Conservation (phyloP, 2,888 invertebrate species). For the Malthinus flaveolus region DNA sequence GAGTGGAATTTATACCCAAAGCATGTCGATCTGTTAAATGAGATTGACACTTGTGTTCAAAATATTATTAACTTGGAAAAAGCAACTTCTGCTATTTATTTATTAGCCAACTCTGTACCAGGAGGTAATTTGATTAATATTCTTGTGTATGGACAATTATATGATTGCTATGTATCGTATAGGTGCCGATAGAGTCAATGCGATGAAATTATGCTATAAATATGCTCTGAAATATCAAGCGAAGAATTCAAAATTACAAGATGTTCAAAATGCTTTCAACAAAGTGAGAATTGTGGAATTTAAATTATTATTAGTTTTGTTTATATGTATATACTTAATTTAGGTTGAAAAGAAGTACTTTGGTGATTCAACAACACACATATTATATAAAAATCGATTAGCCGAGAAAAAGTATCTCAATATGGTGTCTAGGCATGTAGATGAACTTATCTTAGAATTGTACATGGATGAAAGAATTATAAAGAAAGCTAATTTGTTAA, state of each 20-base stretch:
- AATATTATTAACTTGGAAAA: constrained; percentile 48
- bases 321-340: constrained; percentile 12
- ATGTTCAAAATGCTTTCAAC: constrained; percentile 38
- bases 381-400: constrained; percentile 54
- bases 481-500: constrained; percentile 45
- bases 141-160: neutral
- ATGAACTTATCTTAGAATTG: constrained; percentile 53
- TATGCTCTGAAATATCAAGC: constrained; percentile 52
- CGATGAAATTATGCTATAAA: constrained; percentile 55
- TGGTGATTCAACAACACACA: constrained; percentile 54
- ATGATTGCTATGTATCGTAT: constrained; percentile 11
- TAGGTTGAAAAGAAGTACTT: constrained; percentile 57
- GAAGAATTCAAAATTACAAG: constrained; percentile 27
- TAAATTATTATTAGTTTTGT: no score
- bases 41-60: constrained; percentile 51
- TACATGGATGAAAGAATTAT: constrained; percentile 58
- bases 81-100: constrained; percentile 49
- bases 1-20: constrained; percentile 48
- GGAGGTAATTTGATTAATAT: constrained; percentile 36
- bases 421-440: constrained; percentile 49
- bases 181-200: constrained; percentile 59
- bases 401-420: constrained; percentile 53
- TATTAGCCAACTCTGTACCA: constrained; percentile 44
- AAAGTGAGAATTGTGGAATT: no score
- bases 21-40: constrained; percentile 46